Evolutionary conservation across 2,113 vertebrate species (phyloP).

Genomic region (Trichechus manatus): DNA sequence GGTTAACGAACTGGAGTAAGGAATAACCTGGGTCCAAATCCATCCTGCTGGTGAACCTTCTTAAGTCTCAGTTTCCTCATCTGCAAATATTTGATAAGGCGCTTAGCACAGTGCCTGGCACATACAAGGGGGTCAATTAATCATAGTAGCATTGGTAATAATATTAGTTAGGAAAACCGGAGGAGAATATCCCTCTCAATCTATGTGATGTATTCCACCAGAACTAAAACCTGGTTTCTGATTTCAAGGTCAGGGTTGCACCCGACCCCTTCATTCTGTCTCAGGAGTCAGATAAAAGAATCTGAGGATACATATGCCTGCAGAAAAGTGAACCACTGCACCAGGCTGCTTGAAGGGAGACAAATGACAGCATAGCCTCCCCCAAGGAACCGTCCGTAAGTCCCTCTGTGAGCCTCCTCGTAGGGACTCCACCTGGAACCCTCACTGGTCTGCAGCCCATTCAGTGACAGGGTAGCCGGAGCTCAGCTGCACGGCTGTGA

Average conservation of each 20-base stretch:
- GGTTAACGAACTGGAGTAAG: neutral
- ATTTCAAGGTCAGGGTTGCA: neutral
- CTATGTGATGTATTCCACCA: neutral
- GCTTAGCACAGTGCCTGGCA: neutral
- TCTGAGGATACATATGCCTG: neutral
- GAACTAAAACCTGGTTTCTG: neutral
- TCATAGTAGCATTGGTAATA: neutral
- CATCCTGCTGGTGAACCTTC: neutral
- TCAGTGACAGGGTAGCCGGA: neutral
- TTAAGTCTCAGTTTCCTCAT: conserved; percentile 43
- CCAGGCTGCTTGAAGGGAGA: neutral
- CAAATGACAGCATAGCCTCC: neutral
- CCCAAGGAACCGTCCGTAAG: neutral
- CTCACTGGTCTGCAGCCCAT: neutral
- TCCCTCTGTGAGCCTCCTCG: neutral
- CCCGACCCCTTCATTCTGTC: neutral
- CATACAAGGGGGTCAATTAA: neutral
- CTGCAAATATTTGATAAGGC: neutral
- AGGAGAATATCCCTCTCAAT: neutral
- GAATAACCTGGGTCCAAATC: neutral
- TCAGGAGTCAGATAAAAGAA: neutral
- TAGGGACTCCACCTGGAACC: neutral
- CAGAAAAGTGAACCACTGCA: neutral
- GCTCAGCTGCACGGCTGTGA: neutral
- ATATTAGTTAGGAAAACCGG: neutral